Percentiles rank a stretch among this genome's conserved stretches.
These are phyloP conservation scores for Deilephila porcellus DNA, from an alignment of 2,888 invertebrate species.

Conservation along the genomic window DNA sequence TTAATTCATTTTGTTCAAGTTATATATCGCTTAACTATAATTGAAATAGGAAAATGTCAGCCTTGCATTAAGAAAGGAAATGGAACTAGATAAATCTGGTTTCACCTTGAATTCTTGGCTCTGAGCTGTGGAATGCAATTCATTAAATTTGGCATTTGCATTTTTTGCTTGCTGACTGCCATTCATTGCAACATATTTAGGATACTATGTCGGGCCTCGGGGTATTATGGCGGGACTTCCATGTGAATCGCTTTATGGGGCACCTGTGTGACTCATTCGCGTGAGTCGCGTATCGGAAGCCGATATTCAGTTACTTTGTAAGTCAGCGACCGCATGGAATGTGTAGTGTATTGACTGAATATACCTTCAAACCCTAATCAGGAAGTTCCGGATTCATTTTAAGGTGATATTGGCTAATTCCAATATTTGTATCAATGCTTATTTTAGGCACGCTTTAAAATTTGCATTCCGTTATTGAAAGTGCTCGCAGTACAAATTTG, in stretches of 20 bases:
- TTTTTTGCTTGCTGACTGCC: background rate
- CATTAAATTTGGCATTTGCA: conserved; percentile 8
- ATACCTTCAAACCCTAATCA: too few relatives aligned
- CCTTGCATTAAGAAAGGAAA: conserved; percentile 22
- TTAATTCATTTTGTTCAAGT: background rate
- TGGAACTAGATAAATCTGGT: conserved; percentile 17
- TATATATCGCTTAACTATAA: background rate
- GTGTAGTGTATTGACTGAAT: too few relatives aligned
- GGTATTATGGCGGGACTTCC: background rate
- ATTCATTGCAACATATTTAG: background rate
- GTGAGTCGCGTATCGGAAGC: background rate
- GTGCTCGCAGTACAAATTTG: too few relatives aligned
- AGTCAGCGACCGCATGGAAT: too few relatives aligned
- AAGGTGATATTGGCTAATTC: too few relatives aligned
- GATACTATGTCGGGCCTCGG: background rate
- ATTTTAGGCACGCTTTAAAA: too few relatives aligned
- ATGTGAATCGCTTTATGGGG: background rate
- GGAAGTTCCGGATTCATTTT: too few relatives aligned
- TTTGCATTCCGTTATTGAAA: too few relatives aligned
- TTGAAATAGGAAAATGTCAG: conserved; percentile 13
- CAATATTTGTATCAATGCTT: too few relatives aligned
- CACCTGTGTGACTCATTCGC: background rate
- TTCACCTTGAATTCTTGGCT: conserved; percentile 20
- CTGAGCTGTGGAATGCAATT: background rate
- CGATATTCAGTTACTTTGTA: too few relatives aligned